phyloP scores from a whole-genome alignment of 23 tunicate genomes.

The Ascidia mentula region DNA sequence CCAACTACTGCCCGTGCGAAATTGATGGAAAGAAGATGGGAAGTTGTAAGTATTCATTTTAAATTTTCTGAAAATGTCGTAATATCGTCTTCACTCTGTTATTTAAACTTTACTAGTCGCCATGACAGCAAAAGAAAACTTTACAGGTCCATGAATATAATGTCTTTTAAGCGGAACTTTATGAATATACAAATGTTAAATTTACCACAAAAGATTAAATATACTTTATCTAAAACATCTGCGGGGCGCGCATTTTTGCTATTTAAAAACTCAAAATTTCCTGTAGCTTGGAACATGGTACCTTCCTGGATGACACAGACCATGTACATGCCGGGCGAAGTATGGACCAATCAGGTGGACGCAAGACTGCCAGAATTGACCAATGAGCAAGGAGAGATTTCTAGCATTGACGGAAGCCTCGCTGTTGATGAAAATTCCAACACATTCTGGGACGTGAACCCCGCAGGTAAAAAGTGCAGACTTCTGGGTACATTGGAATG shows the following conservation, averaged over 20 bases:
- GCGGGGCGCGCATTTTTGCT: too few relatives aligned
- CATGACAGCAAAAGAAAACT: too few relatives aligned
- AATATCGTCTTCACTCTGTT: too few relatives aligned
- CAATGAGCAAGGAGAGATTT: slow-evolving; percentile 41
- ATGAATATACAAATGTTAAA: too few relatives aligned
- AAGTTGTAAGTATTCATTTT: slow-evolving; percentile 12
- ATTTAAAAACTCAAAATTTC: too few relatives aligned
- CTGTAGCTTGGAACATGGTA: slow-evolving; percentile 30
- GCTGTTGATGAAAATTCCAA: slow-evolving; percentile 43
- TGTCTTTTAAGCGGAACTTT: too few relatives aligned
- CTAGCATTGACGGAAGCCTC: slow-evolving; percentile 47
- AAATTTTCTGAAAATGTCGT: too few relatives aligned
- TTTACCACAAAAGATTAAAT: too few relatives aligned
- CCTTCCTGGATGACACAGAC: slow-evolving; percentile 43
- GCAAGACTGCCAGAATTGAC: slow-evolving; percentile 29
- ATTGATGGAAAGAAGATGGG: slow-evolving; percentile 60
- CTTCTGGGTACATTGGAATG: too few relatives aligned
- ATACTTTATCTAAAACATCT: too few relatives aligned
- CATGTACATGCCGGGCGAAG: slow-evolving; percentile 57
- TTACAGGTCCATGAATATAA: too few relatives aligned
- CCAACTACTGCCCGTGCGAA: slow-evolving; percentile 50
- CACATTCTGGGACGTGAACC: slow-evolving; percentile 66
- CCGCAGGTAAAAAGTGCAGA: slow-evolving; percentile 46
- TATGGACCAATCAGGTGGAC: slow-evolving; percentile 46
- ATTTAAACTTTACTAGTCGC: too few relatives aligned